Evolutionary conservation across 2,888 invertebrate species (phyloP).

Genomic region (Pachymerium ferrugineum): DNA sequence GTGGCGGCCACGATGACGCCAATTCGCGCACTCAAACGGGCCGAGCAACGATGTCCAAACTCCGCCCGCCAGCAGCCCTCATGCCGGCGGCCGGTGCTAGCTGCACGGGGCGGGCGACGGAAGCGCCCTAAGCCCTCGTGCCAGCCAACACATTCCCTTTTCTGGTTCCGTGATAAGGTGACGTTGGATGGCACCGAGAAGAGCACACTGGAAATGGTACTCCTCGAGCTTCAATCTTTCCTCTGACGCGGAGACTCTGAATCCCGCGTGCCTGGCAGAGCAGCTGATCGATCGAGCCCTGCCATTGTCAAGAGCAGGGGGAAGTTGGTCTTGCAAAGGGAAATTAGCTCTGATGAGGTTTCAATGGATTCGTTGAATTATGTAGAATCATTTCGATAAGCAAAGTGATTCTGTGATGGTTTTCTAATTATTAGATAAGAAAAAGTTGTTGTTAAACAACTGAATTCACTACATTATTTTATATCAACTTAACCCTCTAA

Average conservation of each 20-base stretch:
- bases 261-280: conserved; percentile 18
- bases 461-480: not conserved
- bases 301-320: not conserved
- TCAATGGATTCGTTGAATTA: conserved; percentile 1
- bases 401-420: not conserved
- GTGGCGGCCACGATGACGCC: conserved; percentile 24
- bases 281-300: conserved; percentile 15
- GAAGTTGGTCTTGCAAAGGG: not conserved
- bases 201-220: conserved; percentile 24
- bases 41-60: conserved; percentile 15
- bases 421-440: not conserved
- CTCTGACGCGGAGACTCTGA: conserved; percentile 4
- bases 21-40: conserved; percentile 20
- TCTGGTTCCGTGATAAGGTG: conserved; percentile 1
- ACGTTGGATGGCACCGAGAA: conserved; percentile 16
- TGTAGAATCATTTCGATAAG: not conserved
- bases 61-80: conserved; percentile 27
- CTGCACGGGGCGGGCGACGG: not conserved
- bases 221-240: conserved; percentile 27
- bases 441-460: not conserved
- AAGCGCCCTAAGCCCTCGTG: not conserved
- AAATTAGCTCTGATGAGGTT: conserved; percentile 23
- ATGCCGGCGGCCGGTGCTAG: conserved; percentile 27
- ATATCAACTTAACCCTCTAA: not conserved
- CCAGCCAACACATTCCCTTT: not conserved